phyloP scores from a whole-genome alignment of 1,140 invertebrate species.

The Myzus persicae region DNA sequence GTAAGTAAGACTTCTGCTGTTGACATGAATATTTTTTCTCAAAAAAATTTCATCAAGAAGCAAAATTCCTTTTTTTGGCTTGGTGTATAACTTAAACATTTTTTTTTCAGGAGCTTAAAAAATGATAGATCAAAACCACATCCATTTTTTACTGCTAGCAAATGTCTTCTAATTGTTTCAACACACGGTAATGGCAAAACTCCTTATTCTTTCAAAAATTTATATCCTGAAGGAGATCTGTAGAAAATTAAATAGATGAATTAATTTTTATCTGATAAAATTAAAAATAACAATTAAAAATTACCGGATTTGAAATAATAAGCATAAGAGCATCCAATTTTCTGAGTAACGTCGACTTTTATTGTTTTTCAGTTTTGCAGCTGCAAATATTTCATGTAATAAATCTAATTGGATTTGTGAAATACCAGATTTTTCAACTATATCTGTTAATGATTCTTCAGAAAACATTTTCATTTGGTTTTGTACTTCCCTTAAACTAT shows the following conservation, averaged over 20 bases:
- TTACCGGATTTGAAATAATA: background rate
- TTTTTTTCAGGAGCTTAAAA: background rate
- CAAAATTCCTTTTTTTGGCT: background rate
- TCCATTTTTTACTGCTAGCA: background rate
- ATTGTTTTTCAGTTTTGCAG: background rate
- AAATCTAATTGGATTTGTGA: conserved; percentile 10
- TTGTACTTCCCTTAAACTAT: background rate
- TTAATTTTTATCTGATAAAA: too few relatives aligned
- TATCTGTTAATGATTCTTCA: background rate
- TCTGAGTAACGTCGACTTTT: background rate
- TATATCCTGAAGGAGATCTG: background rate
- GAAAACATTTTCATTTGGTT: background rate
- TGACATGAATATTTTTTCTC: too few relatives aligned
- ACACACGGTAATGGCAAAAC: background rate
- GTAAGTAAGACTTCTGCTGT: too few relatives aligned
- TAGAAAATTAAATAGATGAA: background rate
- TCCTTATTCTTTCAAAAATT: background rate
- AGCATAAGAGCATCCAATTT: background rate
- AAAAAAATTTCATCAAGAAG: too few relatives aligned
- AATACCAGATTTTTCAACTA: background rate
- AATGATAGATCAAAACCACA: background rate
- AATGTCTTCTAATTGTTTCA: background rate
- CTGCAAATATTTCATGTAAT: background rate
- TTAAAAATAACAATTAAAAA: background rate
- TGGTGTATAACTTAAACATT: background rate